Conservation (phyloP, 1,140 invertebrate genomes). For the Cheumatopsyche charites region DNA sequence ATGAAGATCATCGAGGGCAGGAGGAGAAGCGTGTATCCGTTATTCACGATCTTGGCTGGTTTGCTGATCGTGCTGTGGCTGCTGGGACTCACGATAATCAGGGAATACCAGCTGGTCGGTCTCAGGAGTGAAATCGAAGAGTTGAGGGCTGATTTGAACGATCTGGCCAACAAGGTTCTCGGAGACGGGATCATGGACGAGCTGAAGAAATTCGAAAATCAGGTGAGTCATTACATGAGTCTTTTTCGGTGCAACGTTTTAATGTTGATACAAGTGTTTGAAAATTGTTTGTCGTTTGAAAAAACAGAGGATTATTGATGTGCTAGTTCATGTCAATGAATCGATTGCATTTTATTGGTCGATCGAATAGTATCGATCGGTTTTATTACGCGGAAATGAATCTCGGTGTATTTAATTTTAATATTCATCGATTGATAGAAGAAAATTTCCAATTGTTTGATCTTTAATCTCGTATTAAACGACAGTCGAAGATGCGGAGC, state of each 20-base stretch:
- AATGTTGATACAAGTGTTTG: neutral
- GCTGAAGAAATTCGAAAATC: slow-evolving; percentile 1
- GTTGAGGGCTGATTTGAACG: neutral
- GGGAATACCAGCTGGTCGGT: slow-evolving; percentile 9
- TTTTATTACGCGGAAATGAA: too few relatives aligned
- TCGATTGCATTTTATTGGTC: too few relatives aligned
- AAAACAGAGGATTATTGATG: too few relatives aligned
- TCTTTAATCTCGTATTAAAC: too few relatives aligned
- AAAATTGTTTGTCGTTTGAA: too few relatives aligned
- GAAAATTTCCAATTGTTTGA: too few relatives aligned
- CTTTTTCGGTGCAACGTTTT: too few relatives aligned
- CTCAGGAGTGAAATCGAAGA: neutral
- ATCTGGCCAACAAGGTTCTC: slow-evolving; percentile 5
- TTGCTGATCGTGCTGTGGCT: neutral
- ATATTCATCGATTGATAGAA: too few relatives aligned
- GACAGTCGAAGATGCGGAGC: too few relatives aligned
- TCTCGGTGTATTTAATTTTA: too few relatives aligned
- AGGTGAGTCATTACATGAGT: slow-evolving; percentile 3
- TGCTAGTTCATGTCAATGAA: too few relatives aligned
- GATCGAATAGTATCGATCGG: too few relatives aligned
- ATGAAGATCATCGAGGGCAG: neutral
- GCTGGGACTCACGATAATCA: slow-evolving; percentile 15
- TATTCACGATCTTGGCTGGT: neutral
- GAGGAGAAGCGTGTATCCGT: neutral
- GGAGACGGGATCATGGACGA: slow-evolving; percentile 11